Evolutionary conservation across 2,888 invertebrate genomes (phyloP), one percentile per base, ranked within the genome.

Genomic region (Erebia ligea): DNA sequence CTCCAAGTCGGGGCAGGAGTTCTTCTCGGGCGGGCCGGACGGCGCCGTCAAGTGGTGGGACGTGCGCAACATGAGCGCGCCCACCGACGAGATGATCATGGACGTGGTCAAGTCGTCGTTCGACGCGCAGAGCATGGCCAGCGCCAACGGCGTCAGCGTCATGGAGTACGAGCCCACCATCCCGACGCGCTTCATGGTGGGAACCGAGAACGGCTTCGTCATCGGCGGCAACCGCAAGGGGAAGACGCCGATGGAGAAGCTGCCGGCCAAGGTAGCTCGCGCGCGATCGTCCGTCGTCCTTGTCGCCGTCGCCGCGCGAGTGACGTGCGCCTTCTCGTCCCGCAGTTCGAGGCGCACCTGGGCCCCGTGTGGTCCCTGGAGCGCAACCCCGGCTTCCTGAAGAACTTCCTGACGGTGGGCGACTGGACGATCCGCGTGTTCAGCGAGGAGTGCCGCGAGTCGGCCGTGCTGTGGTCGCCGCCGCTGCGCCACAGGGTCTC

Each of bases 391-490:
- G 96, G 96, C 42, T 98, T 98, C 89, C 95, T 98, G 1, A 99
- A 99, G 89, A 98, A 98, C 86, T 99, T 99, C 87, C 91, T 99
- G 71, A 97, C 98, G 0, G 96, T 99, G 58, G 99, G 98, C 1
- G 98, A 98, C 88, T 98, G 98, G 97, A 97, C 97, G 58, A 96
- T 97, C 0, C 95, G 96, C 78, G 96, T 99, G 78, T 99, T 98
- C 98, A 97, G 98, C 3, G 99, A 99, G 88, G 99, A 99, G 83
- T 98, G 98, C 83, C 95, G 96, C 72, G 98, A 99, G 84, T 98
- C 98, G 59, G 95, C 98, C 9, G 96, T 99, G 61, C 95, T 98
- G 85, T 98, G 98, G 98, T 97, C 98, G 13, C 95, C 95, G 79
- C 95, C 94, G 78, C 94, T 94, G 78, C 94, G 94, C 19, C 93